Evolutionary conservation across 2,797 vertebrate genomes (phyloP).

Genomic region (Coregonus sp.): DNA sequence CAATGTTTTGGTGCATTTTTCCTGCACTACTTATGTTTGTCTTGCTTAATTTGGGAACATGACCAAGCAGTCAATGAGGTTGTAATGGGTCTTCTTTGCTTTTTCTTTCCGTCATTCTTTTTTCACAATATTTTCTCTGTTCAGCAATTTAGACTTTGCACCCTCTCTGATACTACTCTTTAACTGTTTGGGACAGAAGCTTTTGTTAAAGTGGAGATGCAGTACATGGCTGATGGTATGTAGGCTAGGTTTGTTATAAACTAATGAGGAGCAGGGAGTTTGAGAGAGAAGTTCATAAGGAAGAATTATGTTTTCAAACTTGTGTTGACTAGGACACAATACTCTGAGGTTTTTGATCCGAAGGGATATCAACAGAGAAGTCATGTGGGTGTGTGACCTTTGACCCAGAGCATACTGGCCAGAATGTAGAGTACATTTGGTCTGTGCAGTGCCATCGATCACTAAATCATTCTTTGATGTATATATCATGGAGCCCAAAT

Average conservation of each 20-base stretch:
- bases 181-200: conserved; percentile 23
- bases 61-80: conserved; percentile 54
- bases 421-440: background rate
- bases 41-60: conserved; percentile 65
- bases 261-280: conserved; percentile 19
- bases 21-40: conserved; percentile 50
- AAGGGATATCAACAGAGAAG: background rate
- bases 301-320: conserved; percentile 4
- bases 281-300: conserved; percentile 4
- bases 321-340: background rate
- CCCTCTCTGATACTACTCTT: conserved; percentile 28
- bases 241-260: conserved; percentile 21
- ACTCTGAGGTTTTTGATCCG: background rate
- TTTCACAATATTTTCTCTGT: background rate
- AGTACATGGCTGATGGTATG: conserved; percentile 36
- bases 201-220: background rate
- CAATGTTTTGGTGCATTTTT: conserved; percentile 68
- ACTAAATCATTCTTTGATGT: background rate
- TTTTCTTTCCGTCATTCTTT: conserved; percentile 10
- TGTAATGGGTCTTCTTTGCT: conserved; percentile 35
- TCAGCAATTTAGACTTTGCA: background rate
- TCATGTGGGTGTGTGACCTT: background rate
- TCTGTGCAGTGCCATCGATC: background rate
- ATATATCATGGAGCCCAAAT: background rate
- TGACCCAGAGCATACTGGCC: background rate